Evolutionary conservation across 2,797 vertebrate genomes (phyloP).

Genomic region (Hyperoplus lanceolatus): DNA sequence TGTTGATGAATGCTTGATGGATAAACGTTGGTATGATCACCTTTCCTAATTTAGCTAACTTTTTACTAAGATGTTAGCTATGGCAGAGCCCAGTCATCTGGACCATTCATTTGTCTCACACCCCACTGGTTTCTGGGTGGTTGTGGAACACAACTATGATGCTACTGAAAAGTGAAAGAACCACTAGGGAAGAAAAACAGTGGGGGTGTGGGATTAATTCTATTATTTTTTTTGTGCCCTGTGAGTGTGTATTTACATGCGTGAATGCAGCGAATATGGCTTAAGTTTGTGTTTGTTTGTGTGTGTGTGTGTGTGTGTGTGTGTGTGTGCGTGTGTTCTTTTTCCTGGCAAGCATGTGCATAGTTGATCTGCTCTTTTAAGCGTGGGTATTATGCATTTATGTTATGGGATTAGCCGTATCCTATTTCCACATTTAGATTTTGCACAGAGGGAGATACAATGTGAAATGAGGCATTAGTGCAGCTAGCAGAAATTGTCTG

Average conservation of each 20-base stretch:
- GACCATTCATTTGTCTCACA: slow-evolving; percentile 75
- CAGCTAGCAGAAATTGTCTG: slow-evolving; percentile 82
- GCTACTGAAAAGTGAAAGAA: slow-evolving; percentile 78
- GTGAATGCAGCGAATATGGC: slow-evolving; percentile 52
- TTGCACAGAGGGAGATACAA: slow-evolving; percentile 94
- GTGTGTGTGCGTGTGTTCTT: neutral
- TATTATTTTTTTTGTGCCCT: slow-evolving; percentile 53
- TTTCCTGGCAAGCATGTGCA: slow-evolving; percentile 72
- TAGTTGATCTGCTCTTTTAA: slow-evolving; percentile 72
- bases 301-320: slow-evolving; percentile 15
- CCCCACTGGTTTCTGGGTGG: slow-evolving; percentile 66
- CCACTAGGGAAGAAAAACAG: slow-evolving; percentile 60
- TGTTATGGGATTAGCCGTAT: slow-evolving; percentile 85
- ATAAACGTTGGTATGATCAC: slow-evolving; percentile 64
- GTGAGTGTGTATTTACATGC: slow-evolving; percentile 72
- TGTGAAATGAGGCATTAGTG: slow-evolving; percentile 94
- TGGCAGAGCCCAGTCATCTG: slow-evolving; percentile 61
- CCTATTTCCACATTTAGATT: slow-evolving; percentile 92
- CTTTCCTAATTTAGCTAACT: slow-evolving; percentile 54
- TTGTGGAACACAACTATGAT: slow-evolving; percentile 70
- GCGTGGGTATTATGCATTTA: slow-evolving; percentile 79
- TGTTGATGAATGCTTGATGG: slow-evolving; percentile 69
- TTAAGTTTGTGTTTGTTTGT: slow-evolving; percentile 43
- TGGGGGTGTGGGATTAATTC: slow-evolving; percentile 51
- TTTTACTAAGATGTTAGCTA: slow-evolving; percentile 56